Evolutionary conservation across 2,888 invertebrate genomes (phyloP).

Genomic region (Drosophila peninsularis): DNA sequence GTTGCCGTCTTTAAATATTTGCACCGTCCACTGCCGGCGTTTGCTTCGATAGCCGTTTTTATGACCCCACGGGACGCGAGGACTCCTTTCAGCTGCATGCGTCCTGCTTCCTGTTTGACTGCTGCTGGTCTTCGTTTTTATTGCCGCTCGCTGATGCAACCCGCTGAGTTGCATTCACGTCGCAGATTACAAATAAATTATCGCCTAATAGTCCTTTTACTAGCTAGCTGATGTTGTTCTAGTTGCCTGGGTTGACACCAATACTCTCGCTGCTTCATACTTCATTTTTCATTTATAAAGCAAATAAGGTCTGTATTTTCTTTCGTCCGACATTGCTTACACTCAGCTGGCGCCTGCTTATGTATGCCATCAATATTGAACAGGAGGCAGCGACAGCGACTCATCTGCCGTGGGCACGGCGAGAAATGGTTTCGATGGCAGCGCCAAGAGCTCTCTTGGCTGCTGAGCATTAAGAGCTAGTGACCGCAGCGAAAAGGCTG

Average conservation of each 20-base stretch:
- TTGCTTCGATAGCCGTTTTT: conserved; percentile 61
- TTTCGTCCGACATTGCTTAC: not conserved
- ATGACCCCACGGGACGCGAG: conserved; percentile 64
- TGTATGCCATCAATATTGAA: conserved; percentile 39
- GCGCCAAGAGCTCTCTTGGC: conserved; percentile 2
- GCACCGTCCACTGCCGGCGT: conserved; percentile 40
- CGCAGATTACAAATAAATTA: conserved; percentile 85
- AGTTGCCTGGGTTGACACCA: conserved; percentile 15
- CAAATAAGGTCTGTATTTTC: conserved; percentile 23
- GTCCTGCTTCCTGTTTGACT: conserved; percentile 32
- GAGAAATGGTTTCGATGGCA: conserved; percentile 4
- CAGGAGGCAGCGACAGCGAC: conserved; percentile 6
- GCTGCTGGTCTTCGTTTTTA: not conserved
- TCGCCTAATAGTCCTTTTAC: conserved; percentile 83
- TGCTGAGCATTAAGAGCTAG: conserved; percentile 6
- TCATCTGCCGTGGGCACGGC: conserved; percentile 14
- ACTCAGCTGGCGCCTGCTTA: conserved; percentile 10
- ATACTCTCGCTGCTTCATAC: conserved; percentile 36
- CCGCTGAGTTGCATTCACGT: conserved; percentile 67
- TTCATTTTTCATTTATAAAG: conserved; percentile 33
- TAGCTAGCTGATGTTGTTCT: conserved; percentile 31
- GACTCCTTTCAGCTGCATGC: conserved; percentile 49
- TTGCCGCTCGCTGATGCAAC: conserved; percentile 23
- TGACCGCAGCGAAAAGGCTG: conserved; percentile 3
- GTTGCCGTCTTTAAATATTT: conserved; percentile 49